Base-by-base conservation (phyloP, 2,888 invertebrate genomes). In the Oithona nana region DNA sequence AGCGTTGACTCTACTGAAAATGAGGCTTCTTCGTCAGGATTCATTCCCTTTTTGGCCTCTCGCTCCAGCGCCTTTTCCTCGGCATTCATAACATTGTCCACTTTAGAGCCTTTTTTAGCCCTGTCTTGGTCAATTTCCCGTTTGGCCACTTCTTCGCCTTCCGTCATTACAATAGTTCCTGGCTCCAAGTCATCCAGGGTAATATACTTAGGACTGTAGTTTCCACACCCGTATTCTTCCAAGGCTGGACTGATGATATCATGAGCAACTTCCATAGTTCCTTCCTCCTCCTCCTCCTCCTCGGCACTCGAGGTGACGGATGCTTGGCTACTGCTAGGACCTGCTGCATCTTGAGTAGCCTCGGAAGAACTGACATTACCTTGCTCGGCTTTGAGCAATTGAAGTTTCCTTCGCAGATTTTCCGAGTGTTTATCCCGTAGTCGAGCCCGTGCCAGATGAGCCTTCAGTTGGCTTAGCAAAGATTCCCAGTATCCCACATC, bases 401-500 rank as follows among this genome's bases (percentile, higher is more conserved):
- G 83, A 69, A 97, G 77, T 75, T 95, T 95, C 69, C 84, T 81
- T 60, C 84, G 80, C 66, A 97, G 76, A 74, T 88, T 88, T 66
- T 83, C 83, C 74, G 93, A 88, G 75, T 98, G 97, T 0, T 88
- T 79, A 74, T 97, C 95, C 62, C 89, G 78, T 13, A 98, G 78
- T 31, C 95, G 79, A 0, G 93, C 90, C 68, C 92, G 80, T 0
- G 94, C 88, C 83, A 89, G 89, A 73, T 93, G 90, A 4, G 93
- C 94, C 81, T 90, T 92, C 11, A 98, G 77, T 73, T 94, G 92
- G n/a, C 88, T 88, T 39, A 94, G 77, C 66, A 98, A 75, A 57
- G 89, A 88, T 76, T 98, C 97, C 97, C 97, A 98, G 75, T 95
- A 98, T 55, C 90, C 89, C 66, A 95, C 85, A 76, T 97, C 97